Evolutionary conservation across 2,797 vertebrate genomes (phyloP), one percentile per base, ranked within the genome.

Genomic region (Bradypodion ventrale): DNA sequence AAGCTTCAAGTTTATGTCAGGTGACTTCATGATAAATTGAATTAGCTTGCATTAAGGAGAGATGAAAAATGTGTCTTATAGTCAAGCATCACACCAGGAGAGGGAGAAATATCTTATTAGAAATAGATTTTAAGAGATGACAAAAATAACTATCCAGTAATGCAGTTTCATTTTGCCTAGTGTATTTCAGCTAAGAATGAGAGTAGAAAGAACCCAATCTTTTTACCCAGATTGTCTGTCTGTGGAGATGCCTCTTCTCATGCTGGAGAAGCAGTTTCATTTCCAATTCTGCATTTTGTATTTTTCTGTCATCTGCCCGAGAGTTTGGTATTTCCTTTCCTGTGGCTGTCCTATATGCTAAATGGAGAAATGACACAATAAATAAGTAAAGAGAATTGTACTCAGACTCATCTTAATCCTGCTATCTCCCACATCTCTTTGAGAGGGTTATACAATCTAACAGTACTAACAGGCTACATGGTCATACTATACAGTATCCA

Each of bases 11-110:
- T 13, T 56, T 79, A 66, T 74, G 46, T 44, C 12, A 37, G 37
- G 15, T 79, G 75, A 78, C 46, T 75, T 60, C 2, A 27, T 69
- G 23, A 74, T 83, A 78, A 83, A 78, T 60, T 74, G 25, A 74
- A 78, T 86, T 73, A 83, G 60, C 42, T 46, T 86, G 29, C 27
- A n/a, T 75, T 79, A 73, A 66, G 12, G 40, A 78, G 70, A 42
- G 59, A 65, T 70, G 44, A 59, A 74, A 60, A 66, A 66, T 66
- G 74, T 35, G 42, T 83, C 32, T 66, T 44, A 25, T 25, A 42
- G 12, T n/a, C 15, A 35, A n/a, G 8, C 62, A 7, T 65, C 42
- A 8, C 6, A 29, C 49, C 23, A n/a, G 29, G 27, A 19, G 7
- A 35, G 63, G 10, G 49, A 19, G n/a, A 59, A 13, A 4, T 80